Base-by-base conservation (phyloP, 1,140 invertebrate genomes). In the Diorhabda carinulata region DNA sequence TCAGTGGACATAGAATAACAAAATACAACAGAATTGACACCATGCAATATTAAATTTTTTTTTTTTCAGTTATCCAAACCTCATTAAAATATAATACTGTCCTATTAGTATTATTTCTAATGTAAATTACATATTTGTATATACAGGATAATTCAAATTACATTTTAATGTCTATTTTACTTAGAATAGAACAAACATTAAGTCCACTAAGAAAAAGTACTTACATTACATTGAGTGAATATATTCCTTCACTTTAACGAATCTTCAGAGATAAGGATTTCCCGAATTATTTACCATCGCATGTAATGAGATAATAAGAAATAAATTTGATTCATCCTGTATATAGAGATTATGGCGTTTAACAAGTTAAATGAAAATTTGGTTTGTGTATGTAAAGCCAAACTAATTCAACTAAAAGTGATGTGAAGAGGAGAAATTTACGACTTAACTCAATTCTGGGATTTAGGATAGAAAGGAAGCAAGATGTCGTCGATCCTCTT, bases 401-500 rank as follows among this genome's bases (percentile, higher is more conserved):
- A 68, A 61, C 60, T 61, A 61, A 57, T 8, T 45, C 40, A 63
- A 68, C 44, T 63, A 68, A 68, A 68, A 68, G 47, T 68, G 66
- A 67, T 44, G 40, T 60, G 41, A 9, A 44, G 10, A 60, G 42
- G 56, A 59, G 64, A 62, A 10, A 25, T 5, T 7, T 25, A 57
- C 56, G 59, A 58, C 43, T 58, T 60, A 68, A 52, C 47, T 6
- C n/a, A 52, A 52, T 6, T 52, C 47, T 52, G 47, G 47, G 47
- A 52, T 52, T 52, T 68, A 69, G 64, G 64, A 66, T 9, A 59
- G 10, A 62, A 67, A 70, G 65, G 72, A 74, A 74, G 69, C 69
- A 69, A 70, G 70, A 70, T 77, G 78, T 76, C 74, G 72, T 67
- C 73, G 74, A 72, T 79, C 79, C 78, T 79, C 79, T 79, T 79